Percentiles rank a stretch among this genome's conserved stretches.
Evolutionary conservation across 2,888 invertebrate genomes (phyloP).

Genomic region (Neoaliturus tenellus): DNA sequence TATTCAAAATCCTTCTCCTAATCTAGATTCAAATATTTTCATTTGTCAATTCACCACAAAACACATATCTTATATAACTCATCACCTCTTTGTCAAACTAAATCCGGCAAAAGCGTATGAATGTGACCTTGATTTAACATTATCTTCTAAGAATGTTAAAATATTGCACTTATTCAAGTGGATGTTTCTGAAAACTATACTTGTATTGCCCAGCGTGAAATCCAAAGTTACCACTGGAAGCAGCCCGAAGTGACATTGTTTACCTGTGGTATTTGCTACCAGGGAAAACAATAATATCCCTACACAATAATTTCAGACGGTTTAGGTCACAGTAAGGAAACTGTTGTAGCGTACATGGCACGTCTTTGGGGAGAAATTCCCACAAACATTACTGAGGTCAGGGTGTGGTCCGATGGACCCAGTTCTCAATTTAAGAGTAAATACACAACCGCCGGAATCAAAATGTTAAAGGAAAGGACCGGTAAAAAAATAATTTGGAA

Average conservation of each 20-base stretch:
- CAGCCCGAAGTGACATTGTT: conserved; percentile 12
- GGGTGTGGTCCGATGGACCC: conserved; percentile 11
- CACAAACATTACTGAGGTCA: not conserved
- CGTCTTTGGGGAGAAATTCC: not conserved
- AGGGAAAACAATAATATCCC: conserved; percentile 13
- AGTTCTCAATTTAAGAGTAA: conserved; percentile 5
- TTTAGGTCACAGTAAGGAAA: not conserved
- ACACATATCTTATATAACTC: no score
- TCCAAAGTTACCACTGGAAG: conserved; percentile 15
- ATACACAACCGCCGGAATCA: not conserved
- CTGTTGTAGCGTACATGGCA: not conserved
- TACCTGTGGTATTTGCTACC: conserved; percentile 9
- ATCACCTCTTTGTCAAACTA: not conserved
- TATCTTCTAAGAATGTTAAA: not conserved
- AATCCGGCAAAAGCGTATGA: not conserved
- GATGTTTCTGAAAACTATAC: conserved; percentile 29
- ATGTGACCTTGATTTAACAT: not conserved
- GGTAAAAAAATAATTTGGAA: conserved; percentile 1
- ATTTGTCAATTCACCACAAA: no score
- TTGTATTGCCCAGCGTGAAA: conserved; percentile 13
- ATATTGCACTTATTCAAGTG: conserved; percentile 9
- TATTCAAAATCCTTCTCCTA: no score
- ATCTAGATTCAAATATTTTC: no score
- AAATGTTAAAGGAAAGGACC: not conserved
- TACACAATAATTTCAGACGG: not conserved